These are phyloP conservation scores for Myiotriccus ornatus DNA, from an alignment of 2,797 vertebrate genomes.

Conservation along the genomic window DNA sequence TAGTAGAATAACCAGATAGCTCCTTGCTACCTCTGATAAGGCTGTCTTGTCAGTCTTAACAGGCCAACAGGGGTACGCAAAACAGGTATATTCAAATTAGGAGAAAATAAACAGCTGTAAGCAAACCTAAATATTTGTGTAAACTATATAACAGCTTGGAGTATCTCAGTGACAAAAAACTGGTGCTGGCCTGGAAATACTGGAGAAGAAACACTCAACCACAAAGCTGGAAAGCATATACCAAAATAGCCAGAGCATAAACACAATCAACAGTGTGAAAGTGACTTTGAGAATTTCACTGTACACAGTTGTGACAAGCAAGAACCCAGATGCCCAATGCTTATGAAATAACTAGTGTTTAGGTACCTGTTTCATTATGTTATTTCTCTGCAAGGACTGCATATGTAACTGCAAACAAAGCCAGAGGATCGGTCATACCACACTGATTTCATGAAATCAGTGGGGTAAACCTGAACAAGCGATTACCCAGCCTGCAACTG, in stretches of 20 bases:
- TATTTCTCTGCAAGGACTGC: neutral
- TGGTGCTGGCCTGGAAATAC: neutral
- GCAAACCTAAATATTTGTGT: neutral
- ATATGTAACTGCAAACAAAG: neutral
- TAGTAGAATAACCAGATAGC: neutral
- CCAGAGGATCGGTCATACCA: neutral
- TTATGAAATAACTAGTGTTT: neutral
- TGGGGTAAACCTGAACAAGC: neutral
- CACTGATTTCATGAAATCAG: neutral
- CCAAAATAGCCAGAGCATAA: neutral
- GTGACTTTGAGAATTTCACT: neutral
- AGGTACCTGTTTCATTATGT: fast-evolving
- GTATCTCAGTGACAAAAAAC: neutral
- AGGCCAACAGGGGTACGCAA: neutral
- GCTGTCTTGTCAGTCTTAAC: neutral
- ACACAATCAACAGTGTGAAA: neutral
- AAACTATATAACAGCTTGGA: neutral
- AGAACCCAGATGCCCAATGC: neutral
- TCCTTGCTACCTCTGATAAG: neutral
- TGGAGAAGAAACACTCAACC: neutral
- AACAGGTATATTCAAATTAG: neutral
- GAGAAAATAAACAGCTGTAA: neutral
- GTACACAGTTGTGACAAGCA: neutral
- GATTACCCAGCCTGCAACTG: neutral
- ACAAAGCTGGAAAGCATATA: neutral